Evolutionary conservation across 2,797 vertebrate species (phyloP).

Genomic region (Graptemys geographica): DNA sequence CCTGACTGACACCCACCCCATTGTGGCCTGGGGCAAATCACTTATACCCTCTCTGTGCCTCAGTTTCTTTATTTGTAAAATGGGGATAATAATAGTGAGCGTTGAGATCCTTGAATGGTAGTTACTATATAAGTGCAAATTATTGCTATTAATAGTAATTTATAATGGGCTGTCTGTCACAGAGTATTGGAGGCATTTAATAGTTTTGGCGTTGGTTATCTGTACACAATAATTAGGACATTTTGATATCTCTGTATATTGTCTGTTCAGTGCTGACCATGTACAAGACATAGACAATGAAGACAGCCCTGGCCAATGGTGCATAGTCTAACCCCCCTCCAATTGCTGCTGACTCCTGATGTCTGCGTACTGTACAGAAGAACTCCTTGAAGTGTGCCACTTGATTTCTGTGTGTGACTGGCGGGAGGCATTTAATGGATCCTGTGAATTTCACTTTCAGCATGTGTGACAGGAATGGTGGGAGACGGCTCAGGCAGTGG

Average conservation of each 20-base stretch:
- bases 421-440: not conserved
- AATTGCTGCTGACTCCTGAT: not conserved
- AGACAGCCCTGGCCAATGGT: not conserved
- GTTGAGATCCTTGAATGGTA: not conserved
- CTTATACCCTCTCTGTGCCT: not conserved
- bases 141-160: not conserved
- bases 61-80: not conserved
- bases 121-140: not conserved
- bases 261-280: not conserved
- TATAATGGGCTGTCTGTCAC: not conserved
- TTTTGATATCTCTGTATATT: too few relatives aligned
- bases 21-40: not conserved
- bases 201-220: not conserved
- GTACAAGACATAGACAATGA: not conserved
- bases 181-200: not conserved
- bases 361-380: not conserved
- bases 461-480: constrained; percentile 89
- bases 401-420: too few relatives aligned
- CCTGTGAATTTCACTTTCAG: not conserved
- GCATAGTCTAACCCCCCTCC: not conserved
- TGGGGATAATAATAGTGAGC: not conserved
- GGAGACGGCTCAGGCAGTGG: constrained; percentile 96
- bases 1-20: not conserved
- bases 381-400: not conserved
- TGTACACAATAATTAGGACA: not conserved